Base-by-base conservation (phyloP, 2,113 vertebrate species). In the Cyprinus carpio region DNA sequence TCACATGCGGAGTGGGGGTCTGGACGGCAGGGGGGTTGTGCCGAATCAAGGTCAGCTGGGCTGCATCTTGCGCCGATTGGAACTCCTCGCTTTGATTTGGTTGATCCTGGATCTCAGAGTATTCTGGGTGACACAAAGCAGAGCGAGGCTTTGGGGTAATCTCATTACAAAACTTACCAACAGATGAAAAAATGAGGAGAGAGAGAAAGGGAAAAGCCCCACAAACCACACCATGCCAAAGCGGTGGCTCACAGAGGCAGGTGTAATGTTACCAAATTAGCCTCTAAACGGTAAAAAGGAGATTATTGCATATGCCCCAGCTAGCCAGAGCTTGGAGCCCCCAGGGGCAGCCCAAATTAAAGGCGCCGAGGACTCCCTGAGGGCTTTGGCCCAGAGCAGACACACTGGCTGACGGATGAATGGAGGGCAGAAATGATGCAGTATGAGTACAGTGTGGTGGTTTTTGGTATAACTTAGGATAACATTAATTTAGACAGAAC, bases 191-290 rank as follows among this genome's bases (percentile, higher is more conserved):
- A 67, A 69, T 54, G 51, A 74, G 13, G 71, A 85, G 65, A 49
- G 69, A 85, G 88, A 83, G 89, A 60, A 87, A 71, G 25, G 54
- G 75, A 88, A 87, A 88, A 87, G 84, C 69, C 84, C 90, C 90
- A 87, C 90, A 89, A 91, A 89, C 89, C 92, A 87, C 87, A 87
- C 89, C 81, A 86, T 90, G 90, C 92, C 92, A 92, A 90, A 92
- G 90, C 90, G 83, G 88, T 87, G 90, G 93, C 93, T 93, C 92
- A 92, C 86, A 89, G 92, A 94, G 92, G 93, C 94, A 95, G 94
- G 94, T 95, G 93, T 95, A 95, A 94, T 93, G 93, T 94, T 95
- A 94, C 92, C 93, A 95, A 95, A 95, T 95, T 95, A 95, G 92
- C 92, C 92, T 92, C 92, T 95, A 95, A 95, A 94, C 89, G 92